phyloP scores from a whole-genome alignment of 2,113 vertebrate genomes.

The Riparia riparia region DNA sequence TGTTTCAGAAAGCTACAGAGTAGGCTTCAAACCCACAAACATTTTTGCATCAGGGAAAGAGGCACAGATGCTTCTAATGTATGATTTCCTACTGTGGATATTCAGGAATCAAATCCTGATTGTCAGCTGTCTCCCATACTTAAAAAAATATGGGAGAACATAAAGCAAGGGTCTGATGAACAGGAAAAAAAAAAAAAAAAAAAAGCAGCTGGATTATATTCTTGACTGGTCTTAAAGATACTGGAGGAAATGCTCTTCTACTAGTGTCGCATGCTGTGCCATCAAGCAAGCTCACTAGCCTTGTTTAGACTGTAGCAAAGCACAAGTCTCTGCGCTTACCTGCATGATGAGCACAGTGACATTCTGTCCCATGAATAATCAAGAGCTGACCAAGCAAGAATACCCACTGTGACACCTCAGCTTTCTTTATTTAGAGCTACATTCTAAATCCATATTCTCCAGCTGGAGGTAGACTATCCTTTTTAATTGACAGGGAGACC shows the following conservation, averaged over 20 bases:
- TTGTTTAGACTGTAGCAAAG: neutral
- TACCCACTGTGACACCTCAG: neutral
- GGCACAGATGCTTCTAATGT: neutral
- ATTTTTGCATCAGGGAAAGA: neutral
- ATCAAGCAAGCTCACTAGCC: neutral
- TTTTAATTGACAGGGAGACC: neutral
- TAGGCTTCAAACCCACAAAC: neutral
- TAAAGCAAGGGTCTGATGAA: neutral
- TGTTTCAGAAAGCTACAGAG: neutral
- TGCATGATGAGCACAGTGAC: neutral
- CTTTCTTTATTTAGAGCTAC: neutral
- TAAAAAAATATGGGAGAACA: neutral
- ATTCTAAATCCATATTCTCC: neutral
- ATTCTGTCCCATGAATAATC: neutral
- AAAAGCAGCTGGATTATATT: neutral
- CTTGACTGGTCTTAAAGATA: neutral
- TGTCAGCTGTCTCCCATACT: neutral
- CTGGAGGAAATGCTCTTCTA: neutral
- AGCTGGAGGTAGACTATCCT: neutral
- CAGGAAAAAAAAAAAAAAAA: neutral
- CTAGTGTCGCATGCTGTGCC: accelerated
- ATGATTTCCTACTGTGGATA: neutral
- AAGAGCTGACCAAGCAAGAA: neutral
- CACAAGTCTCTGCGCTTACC: neutral
- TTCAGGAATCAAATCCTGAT: neutral